Evolutionary conservation across 2,888 invertebrate genomes (phyloP).

Genomic region (Stomorhina lunata): DNA sequence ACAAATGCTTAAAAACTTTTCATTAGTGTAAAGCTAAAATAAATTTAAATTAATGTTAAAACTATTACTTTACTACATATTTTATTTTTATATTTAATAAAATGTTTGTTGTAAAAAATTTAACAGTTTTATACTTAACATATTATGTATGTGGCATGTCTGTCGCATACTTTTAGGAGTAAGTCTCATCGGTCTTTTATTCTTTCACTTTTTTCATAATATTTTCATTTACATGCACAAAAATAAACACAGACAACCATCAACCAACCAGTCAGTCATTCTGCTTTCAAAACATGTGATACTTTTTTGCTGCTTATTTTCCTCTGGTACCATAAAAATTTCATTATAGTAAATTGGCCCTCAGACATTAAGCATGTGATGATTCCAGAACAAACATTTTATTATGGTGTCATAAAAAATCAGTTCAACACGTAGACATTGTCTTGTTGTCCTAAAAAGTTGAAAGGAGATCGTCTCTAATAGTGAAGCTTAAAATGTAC

Average conservation of each 20-base stretch:
- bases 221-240: slow-evolving; percentile 12
- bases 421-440: slow-evolving; percentile 48
- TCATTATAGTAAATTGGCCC: slow-evolving; percentile 61
- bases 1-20: not conserved
- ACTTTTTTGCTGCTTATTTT: slow-evolving; percentile 13
- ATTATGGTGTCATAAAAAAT: slow-evolving; percentile 24
- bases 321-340: slow-evolving; percentile 38
- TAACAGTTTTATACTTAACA: too few relatives aligned
- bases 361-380: slow-evolving; percentile 51
- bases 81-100: not conserved
- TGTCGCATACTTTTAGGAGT: not conserved
- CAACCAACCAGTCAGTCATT: not conserved
- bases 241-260: not conserved
- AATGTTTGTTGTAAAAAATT: not conserved
- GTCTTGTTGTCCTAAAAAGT: too few relatives aligned
- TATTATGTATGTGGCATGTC: too few relatives aligned
- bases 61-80: not conserved
- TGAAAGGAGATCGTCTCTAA: too few relatives aligned
- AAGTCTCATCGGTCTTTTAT: not conserved
- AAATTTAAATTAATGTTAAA: slow-evolving; percentile 17
- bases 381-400: slow-evolving; percentile 44
- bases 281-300: slow-evolving; percentile 6
- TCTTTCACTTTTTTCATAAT: not conserved
- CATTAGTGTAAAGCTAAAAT: slow-evolving; percentile 2
- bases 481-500: too few relatives aligned